These are phyloP conservation scores for Pagrus major DNA, from an alignment of 2,113 vertebrate genomes.

Conservation along the genomic window DNA sequence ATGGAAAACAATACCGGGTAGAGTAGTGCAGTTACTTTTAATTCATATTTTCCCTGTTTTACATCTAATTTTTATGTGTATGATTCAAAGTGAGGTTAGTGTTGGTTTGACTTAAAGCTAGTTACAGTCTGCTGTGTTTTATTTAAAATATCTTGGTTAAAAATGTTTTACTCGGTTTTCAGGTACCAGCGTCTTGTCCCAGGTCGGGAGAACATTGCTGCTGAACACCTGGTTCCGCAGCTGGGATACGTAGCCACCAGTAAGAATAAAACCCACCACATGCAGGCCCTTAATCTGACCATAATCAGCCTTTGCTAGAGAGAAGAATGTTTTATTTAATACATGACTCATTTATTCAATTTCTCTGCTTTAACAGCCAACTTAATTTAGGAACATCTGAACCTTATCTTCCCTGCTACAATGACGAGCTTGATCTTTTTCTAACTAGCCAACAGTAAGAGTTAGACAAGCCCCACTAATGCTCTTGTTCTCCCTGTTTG, in stretches of 20 bases:
- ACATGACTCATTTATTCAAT: not conserved
- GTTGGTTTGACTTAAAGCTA: not conserved
- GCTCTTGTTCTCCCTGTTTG: not conserved
- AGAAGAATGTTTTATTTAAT: not conserved
- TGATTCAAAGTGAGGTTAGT: not conserved
- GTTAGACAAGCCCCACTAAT: not conserved
- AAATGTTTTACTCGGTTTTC: conserved; percentile 24
- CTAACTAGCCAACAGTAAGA: not conserved
- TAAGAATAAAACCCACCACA: conserved; percentile 72
- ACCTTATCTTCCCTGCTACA: not conserved
- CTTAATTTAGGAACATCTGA: not conserved
- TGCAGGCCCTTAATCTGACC: not conserved
- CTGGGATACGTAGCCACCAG: conserved; percentile 97
- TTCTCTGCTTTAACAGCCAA: not conserved
- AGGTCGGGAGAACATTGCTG: conserved; percentile 93
- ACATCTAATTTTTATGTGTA: not conserved
- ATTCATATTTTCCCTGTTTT: not conserved
- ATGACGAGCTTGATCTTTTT: not conserved
- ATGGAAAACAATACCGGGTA: not conserved
- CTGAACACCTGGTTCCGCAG: conserved; percentile 95
- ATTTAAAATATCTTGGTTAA: not conserved
- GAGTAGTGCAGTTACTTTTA: not conserved
- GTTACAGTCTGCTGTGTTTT: not conserved
- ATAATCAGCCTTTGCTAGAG: not conserved
- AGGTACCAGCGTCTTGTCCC: conserved; percentile 95